A percentile compares a stretch with the other conserved stretches of the same genome.
Conservation (phyloP, 2,113 vertebrate species). For the Nettapus auritus region DNA sequence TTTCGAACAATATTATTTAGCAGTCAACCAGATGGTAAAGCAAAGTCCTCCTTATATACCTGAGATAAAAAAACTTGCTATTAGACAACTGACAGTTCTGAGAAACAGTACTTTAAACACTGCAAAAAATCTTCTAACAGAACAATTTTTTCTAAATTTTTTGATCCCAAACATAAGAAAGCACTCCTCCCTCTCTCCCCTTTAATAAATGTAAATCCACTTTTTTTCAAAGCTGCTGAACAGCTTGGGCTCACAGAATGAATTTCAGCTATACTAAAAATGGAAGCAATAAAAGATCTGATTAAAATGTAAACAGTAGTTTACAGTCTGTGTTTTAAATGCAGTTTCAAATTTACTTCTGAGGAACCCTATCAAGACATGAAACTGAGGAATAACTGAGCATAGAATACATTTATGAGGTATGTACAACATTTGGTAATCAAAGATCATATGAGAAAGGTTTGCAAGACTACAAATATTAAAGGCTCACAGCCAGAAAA, state of each 20-base stretch:
- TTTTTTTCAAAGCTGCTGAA: background rate
- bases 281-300: background rate
- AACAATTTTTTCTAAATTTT: background rate
- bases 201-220: background rate
- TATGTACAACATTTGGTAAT: background rate
- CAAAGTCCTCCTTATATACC: background rate
- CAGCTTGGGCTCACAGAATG: background rate
- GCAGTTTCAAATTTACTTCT: background rate
- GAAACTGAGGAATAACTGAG: background rate
- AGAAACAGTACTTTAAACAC: background rate
- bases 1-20: slow-evolving; percentile 51
- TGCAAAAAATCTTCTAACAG: background rate
- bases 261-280: background rate
- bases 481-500: background rate
- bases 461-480: background rate
- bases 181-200: no score
- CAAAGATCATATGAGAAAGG: background rate
- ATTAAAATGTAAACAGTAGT: background rate
- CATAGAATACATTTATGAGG: background rate
- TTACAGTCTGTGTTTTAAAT: background rate
- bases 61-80: background rate
- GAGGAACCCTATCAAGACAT: background rate
- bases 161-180: background rate
- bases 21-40: background rate
- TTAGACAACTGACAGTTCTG: background rate